These are phyloP conservation scores for Zaprionus obscuricornis DNA, from an alignment of 2,888 invertebrate species.

Conservation along the genomic window DNA sequence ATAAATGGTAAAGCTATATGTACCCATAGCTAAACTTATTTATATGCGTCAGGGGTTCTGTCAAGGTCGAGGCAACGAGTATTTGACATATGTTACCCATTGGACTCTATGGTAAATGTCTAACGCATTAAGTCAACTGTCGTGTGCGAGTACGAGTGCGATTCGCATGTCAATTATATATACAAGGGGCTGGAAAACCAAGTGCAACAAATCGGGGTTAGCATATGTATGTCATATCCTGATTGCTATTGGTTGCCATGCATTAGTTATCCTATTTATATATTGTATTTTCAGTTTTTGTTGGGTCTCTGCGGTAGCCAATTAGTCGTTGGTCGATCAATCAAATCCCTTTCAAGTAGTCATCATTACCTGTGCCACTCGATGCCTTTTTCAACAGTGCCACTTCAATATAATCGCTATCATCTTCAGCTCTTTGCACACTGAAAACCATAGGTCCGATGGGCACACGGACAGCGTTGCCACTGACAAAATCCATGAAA, in stretches of 20 bases:
- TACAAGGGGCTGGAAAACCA: too few species aligned
- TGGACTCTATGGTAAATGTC: constrained; percentile 15
- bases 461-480: constrained; percentile 82
- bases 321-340: constrained; percentile 38
- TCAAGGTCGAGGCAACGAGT: constrained; percentile 5
- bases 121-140: constrained; percentile 33
- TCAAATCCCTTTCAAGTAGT: constrained; percentile 15
- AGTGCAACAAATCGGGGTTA: too few species aligned
- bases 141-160: constrained; percentile 25
- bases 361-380: constrained; percentile 76
- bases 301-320: not conserved
- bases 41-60: constrained; percentile 42
- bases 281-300: too few species aligned
- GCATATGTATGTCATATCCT: too few species aligned
- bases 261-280: too few species aligned
- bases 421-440: constrained; percentile 81
- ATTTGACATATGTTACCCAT: constrained; percentile 37
- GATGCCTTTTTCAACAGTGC: constrained; percentile 80
- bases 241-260: too few species aligned
- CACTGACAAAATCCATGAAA: constrained; percentile 80
- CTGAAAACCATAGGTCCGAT: constrained; percentile 83
- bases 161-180: constrained; percentile 41
- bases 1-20: constrained; percentile 48
- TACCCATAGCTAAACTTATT: constrained; percentile 20
- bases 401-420: constrained; percentile 82